Conservation (phyloP, 2,797 vertebrate species). For the Sebastes matsubarae region DNA sequence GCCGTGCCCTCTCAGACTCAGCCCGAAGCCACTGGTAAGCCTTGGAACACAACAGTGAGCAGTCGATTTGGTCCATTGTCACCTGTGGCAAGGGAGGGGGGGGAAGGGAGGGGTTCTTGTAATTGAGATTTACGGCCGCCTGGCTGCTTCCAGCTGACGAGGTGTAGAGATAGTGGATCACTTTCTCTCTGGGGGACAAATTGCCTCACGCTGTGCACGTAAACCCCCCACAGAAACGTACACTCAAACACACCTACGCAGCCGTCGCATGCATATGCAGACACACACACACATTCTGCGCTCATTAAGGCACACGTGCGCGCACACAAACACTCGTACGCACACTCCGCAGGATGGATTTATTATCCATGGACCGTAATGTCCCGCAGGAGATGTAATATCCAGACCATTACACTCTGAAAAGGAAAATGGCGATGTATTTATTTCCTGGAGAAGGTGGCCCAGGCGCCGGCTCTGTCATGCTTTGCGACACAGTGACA, state of each 20-base stretch:
- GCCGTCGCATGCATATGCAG: slow-evolving; percentile 11
- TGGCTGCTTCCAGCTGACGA: slow-evolving; percentile 92
- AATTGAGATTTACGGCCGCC: slow-evolving; percentile 83
- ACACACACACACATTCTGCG: slow-evolving; percentile 18
- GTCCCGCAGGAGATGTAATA: slow-evolving; percentile 80
- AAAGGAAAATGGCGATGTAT: slow-evolving; percentile 74
- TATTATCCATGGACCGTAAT: slow-evolving; percentile 74
- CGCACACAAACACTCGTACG: neutral
- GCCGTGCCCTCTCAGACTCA: slow-evolving; percentile 96
- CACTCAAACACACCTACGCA: slow-evolving; percentile 25
- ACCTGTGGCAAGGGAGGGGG: slow-evolving; percentile 75
- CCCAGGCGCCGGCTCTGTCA: slow-evolving; percentile 60
- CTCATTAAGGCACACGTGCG: slow-evolving; percentile 33
- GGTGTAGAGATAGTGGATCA: slow-evolving; percentile 56
- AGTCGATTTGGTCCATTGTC: slow-evolving; percentile 74
- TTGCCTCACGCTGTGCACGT: slow-evolving; percentile 57
- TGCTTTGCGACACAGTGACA: slow-evolving; percentile 69
- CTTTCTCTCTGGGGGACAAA: slow-evolving; percentile 71
- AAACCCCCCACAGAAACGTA: slow-evolving; percentile 38
- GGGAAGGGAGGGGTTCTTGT: slow-evolving; percentile 36
- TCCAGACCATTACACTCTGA: slow-evolving; percentile 78
- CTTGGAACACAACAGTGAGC: slow-evolving; percentile 88
- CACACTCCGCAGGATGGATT: slow-evolving; percentile 62
- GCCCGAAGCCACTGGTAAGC: slow-evolving; percentile 98
- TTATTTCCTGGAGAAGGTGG: slow-evolving; percentile 75